Conservation (phyloP, 2,113 vertebrate species). For the Heptranchias perlo region DNA sequence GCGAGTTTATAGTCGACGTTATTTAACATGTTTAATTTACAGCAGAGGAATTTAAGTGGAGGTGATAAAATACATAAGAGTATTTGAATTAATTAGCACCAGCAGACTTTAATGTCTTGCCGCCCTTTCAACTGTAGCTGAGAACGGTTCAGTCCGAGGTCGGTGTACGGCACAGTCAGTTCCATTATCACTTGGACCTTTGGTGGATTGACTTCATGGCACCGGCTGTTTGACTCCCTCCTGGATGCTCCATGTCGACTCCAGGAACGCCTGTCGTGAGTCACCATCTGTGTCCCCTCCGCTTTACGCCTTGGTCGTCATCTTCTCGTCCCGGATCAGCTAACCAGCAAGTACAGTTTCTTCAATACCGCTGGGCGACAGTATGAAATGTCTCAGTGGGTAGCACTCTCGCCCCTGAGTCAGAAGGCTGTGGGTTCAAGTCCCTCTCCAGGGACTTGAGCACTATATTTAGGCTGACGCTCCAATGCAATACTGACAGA, state of each 20-base stretch:
- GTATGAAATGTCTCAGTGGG: background rate
- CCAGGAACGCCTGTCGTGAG: background rate
- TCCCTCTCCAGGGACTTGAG: background rate
- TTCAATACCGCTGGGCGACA: background rate
- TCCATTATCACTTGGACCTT: background rate
- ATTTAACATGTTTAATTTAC: background rate
- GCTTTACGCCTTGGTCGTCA: background rate
- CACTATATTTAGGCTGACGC: background rate
- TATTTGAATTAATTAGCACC: background rate
- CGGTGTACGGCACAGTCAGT: background rate
- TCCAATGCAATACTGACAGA: background rate
- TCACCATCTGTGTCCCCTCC: background rate
- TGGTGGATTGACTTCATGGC: background rate
- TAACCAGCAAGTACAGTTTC: background rate
- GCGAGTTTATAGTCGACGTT: background rate
- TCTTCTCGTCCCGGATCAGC: background rate
- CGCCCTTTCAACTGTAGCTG: background rate
- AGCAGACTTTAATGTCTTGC: background rate
- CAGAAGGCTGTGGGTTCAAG: background rate
- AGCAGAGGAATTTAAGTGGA: background rate
- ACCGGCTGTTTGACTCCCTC: background rate
- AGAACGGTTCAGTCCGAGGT: background rate
- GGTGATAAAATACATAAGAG: background rate
- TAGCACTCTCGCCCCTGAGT: background rate
- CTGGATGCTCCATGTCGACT: background rate